Evolutionary conservation across 2,888 invertebrate genomes (phyloP), one percentile per base, ranked within the genome.

Genomic region (Caenorhabditis zanzibari): DNA sequence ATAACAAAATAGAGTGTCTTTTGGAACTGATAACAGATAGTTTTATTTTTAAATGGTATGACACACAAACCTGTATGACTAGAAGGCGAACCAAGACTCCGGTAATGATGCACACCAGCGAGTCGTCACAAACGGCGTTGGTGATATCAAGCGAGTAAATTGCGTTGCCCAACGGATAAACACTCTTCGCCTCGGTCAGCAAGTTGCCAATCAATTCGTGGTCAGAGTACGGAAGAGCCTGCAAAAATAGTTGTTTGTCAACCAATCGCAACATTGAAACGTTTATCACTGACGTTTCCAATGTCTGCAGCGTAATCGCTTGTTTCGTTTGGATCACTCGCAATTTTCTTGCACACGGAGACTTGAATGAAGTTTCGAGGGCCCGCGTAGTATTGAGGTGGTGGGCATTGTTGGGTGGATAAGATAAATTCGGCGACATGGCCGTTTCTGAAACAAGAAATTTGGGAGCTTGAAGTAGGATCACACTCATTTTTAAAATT

Each of bases 221-320:
- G 32, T 88, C 87, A 32, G 84, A 79, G 69, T 83, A 86, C 41
- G 86, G 86, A 7, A 88, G 75, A 16, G 76, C 74, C 87, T 87
- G 75, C 75, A 83, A 68, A 4, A 1, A 32, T 19, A 47, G 32
- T 26, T 52, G 28, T 68, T 76, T 68, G 56, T 68, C 28, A 38
- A 28, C 26, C 26, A 22, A 54, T 28, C 12, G 41, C 16, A 26
- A 58, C 72, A 52, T n/a, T 49, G n/a, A 38, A 41, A 19, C 4
- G 41, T 47, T 44, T 66, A 19, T 61, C 69, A 79, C 81, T 61
- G 44, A 84, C 84, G 58, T 84, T 86, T 47, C 85, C 81, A 32
- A 86, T 75, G 56, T 86, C 86, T 47, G 80, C 64, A 22, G 86
- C 86, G 64, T 85, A 86, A 14, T 86, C 85, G 7, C 58, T 19